Conservation (phyloP, 1,140 invertebrate genomes). For the Euura saliciscinereae region DNA sequence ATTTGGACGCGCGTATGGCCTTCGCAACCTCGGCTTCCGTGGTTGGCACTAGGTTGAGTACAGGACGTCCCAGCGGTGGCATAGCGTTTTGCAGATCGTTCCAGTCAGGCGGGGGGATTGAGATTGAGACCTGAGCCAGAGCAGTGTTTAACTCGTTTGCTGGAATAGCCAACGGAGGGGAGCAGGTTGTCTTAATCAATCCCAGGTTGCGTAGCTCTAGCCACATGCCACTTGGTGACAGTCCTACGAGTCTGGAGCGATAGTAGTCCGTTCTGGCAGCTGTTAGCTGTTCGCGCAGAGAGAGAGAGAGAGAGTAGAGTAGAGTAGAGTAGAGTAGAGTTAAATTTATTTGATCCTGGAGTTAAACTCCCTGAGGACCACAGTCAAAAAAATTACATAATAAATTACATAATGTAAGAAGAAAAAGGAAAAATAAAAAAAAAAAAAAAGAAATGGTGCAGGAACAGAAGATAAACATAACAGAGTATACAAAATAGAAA, state of each 20-base stretch:
- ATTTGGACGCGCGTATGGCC: background rate
- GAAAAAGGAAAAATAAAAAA: no score
- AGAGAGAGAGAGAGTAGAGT: no score
- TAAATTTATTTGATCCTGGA: no score
- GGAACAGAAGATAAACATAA: no score
- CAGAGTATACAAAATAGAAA: no score
- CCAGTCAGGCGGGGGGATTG: background rate
- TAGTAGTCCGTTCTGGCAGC: background rate
- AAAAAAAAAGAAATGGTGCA: no score
- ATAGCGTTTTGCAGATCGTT: background rate
- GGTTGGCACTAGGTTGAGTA: background rate
- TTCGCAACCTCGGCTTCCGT: background rate
- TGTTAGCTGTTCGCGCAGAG: no score
- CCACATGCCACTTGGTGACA: background rate
- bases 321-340: no score
- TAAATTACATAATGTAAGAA: no score
- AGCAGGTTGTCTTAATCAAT: background rate
- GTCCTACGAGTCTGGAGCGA: background rate
- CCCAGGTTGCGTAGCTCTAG: slow-evolving; percentile 3
- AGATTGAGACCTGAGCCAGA: background rate
- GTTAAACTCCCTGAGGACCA: no score
- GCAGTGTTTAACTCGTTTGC: background rate
- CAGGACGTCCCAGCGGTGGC: background rate
- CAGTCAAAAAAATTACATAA: no score
- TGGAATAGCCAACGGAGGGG: background rate